Conservation (phyloP, 2,797 vertebrate species). For the Sebastes kiyomatsui region DNA sequence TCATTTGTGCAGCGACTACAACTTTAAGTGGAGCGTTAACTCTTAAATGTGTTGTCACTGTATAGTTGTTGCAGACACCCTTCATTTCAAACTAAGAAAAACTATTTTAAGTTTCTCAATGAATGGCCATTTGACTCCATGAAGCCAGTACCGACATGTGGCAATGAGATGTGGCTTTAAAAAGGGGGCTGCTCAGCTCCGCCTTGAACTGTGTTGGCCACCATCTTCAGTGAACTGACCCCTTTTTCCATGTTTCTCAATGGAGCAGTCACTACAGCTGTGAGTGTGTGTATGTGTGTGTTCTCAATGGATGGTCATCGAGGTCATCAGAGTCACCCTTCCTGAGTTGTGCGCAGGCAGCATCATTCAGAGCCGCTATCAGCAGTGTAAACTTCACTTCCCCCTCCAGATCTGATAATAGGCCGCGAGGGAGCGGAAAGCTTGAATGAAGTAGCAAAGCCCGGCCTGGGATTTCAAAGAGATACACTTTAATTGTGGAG, state of each 20-base stretch:
- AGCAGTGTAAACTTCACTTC: slow-evolving; percentile 83
- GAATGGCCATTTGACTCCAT: slow-evolving; percentile 16
- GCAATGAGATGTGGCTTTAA: not conserved
- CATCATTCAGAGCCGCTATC: slow-evolving; percentile 72
- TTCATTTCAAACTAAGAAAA: slow-evolving; percentile 32
- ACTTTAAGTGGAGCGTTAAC: slow-evolving; percentile 21
- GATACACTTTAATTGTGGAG: slow-evolving; percentile 60
- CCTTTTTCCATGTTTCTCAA: slow-evolving; percentile 55
- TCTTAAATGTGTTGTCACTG: slow-evolving; percentile 25
- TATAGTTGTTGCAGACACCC: slow-evolving; percentile 14
- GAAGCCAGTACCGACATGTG: not conserved
- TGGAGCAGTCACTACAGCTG: slow-evolving; percentile 44
- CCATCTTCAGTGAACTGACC: slow-evolving; percentile 18
- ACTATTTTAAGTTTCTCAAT: slow-evolving; percentile 14
- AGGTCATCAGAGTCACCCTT: slow-evolving; percentile 73
- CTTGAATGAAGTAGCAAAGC: slow-evolving; percentile 79
- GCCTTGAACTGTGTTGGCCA: slow-evolving; percentile 21
- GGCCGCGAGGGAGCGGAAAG: slow-evolving; percentile 73
- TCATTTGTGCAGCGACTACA: slow-evolving; percentile 29
- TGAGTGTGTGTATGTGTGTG: slow-evolving; percentile 42
- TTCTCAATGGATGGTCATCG: slow-evolving; percentile 67
- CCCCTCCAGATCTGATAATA: slow-evolving; percentile 77
- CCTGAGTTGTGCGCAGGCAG: slow-evolving; percentile 67
- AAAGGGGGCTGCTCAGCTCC: not conserved
- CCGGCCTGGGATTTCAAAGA: slow-evolving; percentile 76